Base-by-base conservation (phyloP, 2,888 invertebrate species). In the Crocallis elinguaria region DNA sequence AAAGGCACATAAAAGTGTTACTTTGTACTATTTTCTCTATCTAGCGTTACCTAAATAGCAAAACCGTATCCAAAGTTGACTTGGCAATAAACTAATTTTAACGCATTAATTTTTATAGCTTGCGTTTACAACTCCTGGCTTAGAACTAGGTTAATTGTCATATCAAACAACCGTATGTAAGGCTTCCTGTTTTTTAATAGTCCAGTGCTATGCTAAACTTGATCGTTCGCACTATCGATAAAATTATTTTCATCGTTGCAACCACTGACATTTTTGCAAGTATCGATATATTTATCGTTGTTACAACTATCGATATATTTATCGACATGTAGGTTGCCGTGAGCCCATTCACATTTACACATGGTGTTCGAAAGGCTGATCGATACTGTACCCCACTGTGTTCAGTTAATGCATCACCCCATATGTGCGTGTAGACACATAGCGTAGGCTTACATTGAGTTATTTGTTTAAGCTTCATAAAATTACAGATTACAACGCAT, bases 301-400 rank as follows among this genome's bases (percentile, higher is more conserved):
- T n/a, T n/a, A n/a, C n/a, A 19, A 46, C 39, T 44, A 49, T 55
- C 46, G 46, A 57, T 49, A 36, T 11, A 3, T 9, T 25, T 16
- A 12, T 51, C 25, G 79, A 67, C 65, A 77, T 35, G 77, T 80
- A 75, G 5, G n/a, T n/a, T n/a, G n/a, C n/a, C n/a, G n/a, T n/a
- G 37, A 33, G 50, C 62, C 75, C 76, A 77, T 83, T 82, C 75
- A 75, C 78, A 75, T 70, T 46, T 71, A 66, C 69, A 84, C 79
- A 82, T 74, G 77, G 73, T 77, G 80, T 73, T 78, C 59, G 64
- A 70, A 79, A 80, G 79, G 77, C 75, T 80, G 86, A 88, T 87
- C 88, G 88, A 85, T 87, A 73, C 66, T 60, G 63, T 67, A 63
- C 75, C 62, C 63, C 53, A 63, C 55, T 67, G 68, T 69, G 64